These are phyloP conservation scores for Sinocyclocheilus anophthalmus DNA, from an alignment of 2,113 vertebrate genomes.

Conservation along the genomic window DNA sequence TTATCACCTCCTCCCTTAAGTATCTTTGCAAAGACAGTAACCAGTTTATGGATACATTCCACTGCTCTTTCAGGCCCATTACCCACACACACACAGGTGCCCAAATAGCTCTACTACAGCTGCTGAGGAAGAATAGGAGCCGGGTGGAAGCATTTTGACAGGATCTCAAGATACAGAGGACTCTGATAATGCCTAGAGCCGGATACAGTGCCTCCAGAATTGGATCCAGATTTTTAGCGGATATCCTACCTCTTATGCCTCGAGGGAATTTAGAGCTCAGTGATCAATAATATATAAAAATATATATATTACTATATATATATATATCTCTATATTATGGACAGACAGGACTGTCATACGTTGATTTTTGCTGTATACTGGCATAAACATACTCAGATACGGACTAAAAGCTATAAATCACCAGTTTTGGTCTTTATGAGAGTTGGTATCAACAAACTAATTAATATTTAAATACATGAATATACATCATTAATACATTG, in stretches of 20 bases:
- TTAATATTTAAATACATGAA: too few species aligned
- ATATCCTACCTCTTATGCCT: not conserved
- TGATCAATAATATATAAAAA: not conserved
- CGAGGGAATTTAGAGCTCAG: not conserved
- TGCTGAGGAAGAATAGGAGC: not conserved
- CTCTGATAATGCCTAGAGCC: not conserved
- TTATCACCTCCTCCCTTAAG: slow-evolving; percentile 5
- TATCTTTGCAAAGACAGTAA: slow-evolving; percentile 19
- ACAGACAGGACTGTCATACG: too few species aligned
- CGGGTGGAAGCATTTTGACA: slow-evolving; percentile 3
- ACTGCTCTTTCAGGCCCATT: slow-evolving; percentile 17
- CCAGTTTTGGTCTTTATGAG: too few species aligned
- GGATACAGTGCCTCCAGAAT: not conserved
- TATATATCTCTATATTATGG: not conserved
- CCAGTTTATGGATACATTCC: slow-evolving; percentile 28
- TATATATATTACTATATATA: too few species aligned
- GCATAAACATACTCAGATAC: too few species aligned
- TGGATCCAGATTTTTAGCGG: slow-evolving; percentile 5
- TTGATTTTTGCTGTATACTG: not conserved
- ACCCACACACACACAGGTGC: slow-evolving; percentile 29
- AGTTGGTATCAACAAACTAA: too few species aligned
- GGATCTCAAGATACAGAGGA: not conserved
- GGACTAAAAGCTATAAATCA: not conserved
- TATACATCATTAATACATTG: too few species aligned
- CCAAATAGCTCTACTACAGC: slow-evolving; percentile 1